Evolutionary conservation across 2,113 vertebrate species (phyloP).

Genomic region (Ivindomyrus marchei): DNA sequence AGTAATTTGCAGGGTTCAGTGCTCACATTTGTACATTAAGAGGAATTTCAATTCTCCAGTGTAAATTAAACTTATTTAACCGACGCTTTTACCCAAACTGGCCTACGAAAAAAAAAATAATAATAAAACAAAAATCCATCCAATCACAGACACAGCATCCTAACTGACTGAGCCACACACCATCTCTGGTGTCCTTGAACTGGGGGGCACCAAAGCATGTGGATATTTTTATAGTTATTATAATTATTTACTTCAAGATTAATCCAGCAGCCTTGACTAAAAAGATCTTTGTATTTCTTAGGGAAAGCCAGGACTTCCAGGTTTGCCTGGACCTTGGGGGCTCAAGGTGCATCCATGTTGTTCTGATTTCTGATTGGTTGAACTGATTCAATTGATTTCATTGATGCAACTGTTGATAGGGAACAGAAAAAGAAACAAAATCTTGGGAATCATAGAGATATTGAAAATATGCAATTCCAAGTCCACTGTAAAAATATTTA

Average conservation of each 20-base stretch:
- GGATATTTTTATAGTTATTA: background rate
- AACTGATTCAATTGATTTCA: background rate
- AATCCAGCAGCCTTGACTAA: background rate
- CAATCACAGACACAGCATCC: background rate
- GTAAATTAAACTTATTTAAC: background rate
- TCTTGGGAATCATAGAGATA: background rate
- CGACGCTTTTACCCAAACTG: background rate
- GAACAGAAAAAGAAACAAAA: no score
- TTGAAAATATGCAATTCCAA: background rate
- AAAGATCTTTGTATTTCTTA: conserved; percentile 32
- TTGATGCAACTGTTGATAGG: background rate
- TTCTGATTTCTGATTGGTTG: background rate
- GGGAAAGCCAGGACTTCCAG: conserved; percentile 50
- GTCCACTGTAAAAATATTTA: background rate
- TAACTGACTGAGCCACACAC: background rate
- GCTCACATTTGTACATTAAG: background rate
- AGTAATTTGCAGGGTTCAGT: background rate
- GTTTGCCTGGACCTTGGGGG: conserved; percentile 52
- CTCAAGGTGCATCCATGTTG: conserved; percentile 46
- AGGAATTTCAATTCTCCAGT: background rate
- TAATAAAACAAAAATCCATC: background rate
- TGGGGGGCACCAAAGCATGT: background rate
- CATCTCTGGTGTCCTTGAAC: background rate
- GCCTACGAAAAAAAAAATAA: no score
- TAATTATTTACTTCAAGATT: background rate